Evolutionary conservation across 2,113 vertebrate genomes (phyloP), one percentile per base, ranked within the genome.

Genomic region (Tympanuchus pallidicinctus): DNA sequence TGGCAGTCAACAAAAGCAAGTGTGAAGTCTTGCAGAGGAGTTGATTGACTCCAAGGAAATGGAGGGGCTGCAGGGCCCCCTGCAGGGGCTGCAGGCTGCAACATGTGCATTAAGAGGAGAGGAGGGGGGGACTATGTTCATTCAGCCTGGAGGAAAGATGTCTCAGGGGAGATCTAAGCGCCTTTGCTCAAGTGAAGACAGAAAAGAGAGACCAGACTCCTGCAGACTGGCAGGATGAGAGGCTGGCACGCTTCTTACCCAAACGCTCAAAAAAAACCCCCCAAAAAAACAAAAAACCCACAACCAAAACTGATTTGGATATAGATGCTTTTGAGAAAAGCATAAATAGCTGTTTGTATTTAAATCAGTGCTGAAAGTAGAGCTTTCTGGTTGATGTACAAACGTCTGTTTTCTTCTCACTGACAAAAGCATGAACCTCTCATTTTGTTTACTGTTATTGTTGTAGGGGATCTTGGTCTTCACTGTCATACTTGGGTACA

Each of bases 101-200:
- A 20, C 27, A 3, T 30, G 17, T 45, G 25, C 30, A 11, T 21
- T 56, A 0, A 61, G 24, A 34, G 66, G 14, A 65, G 11, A 66
- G 10, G 8, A 16, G 6, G 28, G 50, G 32, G 5, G 12, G 40
- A 9, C 7, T 3, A 15, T 30, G 27, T 7, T 28, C 64, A 34
- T 18, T 14, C 13, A 74, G 34, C 13, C 1, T 42, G 21, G 5
- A 47, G 67, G 82, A 67, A 57, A 48, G 19, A 14, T 30, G 15
- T 27, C 52, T 54, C 11, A 7, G 11, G 11, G 11, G 16, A 63
- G n/a, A 14, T 67, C 9, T 18, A 30, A 14, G 0, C 16, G 3
- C 15, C 10, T 5, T 22, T 43, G 72, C 3, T 65, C 7, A 3
- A 0, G 6, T 38, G 27, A 70, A 21, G 12, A 30, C 36, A 50